Evolutionary conservation across 2,113 vertebrate species (phyloP).

Genomic region (Erythrolamprus reginae): DNA sequence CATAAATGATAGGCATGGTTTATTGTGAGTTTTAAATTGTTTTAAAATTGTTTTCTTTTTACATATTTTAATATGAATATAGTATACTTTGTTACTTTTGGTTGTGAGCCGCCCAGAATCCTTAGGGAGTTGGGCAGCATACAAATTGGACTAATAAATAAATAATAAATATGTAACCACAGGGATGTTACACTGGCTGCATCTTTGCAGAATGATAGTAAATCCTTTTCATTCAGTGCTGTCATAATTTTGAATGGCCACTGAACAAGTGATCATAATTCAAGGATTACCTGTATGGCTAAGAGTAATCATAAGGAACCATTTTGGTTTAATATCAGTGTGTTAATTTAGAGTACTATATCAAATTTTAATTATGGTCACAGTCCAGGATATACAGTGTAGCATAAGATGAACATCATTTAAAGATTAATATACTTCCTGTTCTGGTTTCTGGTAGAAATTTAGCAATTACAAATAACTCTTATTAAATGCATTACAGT

Average conservation of each 20-base stretch:
- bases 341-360: background rate
- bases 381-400: background rate
- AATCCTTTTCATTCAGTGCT: background rate
- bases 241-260: background rate
- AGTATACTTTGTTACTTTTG: too few relatives aligned
- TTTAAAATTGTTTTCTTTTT: too few relatives aligned
- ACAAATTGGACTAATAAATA: too few relatives aligned
- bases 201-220: background rate
- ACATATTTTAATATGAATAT: too few relatives aligned
- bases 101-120: too few relatives aligned
- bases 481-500: too few relatives aligned
- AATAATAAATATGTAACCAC: background rate
- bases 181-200: background rate
- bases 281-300: background rate
- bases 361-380: background rate
- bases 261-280: background rate
- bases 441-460: too few relatives aligned
- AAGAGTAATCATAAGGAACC: background rate
- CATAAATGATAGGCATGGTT: too few relatives aligned
- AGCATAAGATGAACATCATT: background rate
- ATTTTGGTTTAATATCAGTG: background rate
- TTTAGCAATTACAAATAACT: too few relatives aligned
- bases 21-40: too few relatives aligned
- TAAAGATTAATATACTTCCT: too few relatives aligned
- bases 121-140: too few relatives aligned